Conservation (phyloP, 2,113 vertebrate genomes). For the Rhabdornis inornatus region DNA sequence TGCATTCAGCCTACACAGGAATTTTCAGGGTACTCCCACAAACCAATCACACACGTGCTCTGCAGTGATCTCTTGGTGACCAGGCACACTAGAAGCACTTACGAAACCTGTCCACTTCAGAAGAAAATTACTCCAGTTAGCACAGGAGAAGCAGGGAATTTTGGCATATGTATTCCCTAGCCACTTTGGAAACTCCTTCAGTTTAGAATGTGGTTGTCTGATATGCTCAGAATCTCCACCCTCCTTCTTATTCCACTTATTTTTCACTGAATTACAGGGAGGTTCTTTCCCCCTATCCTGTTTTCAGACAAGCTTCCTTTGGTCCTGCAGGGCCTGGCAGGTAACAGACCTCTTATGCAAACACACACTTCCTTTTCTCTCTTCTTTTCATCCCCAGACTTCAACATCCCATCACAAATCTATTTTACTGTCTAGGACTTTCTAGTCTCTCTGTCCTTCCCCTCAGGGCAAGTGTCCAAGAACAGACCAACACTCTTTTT, state of each 20-base stretch:
- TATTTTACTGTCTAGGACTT: not conserved
- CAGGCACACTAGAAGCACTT: not conserved
- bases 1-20: not conserved
- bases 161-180: fast-evolving
- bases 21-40: not conserved
- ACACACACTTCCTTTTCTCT: not conserved
- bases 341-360: not conserved
- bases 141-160: not conserved
- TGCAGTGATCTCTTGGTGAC: not conserved
- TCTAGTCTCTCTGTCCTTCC: not conserved
- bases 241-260: not conserved
- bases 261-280: not conserved
- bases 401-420: not conserved
- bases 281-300: not conserved
- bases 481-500: not conserved
- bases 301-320: not conserved
- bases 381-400: not conserved
- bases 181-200: not conserved
- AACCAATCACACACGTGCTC: fast-evolving
- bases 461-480: not conserved
- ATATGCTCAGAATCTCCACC: not conserved
- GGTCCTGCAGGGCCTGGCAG: not conserved
- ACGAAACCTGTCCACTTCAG: fast-evolving
- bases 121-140: not conserved
- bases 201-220: not conserved